Evolutionary conservation across 2,888 invertebrate genomes (phyloP), one percentile per base, ranked within the genome.

Genomic region (Hemaris fuciformis): DNA sequence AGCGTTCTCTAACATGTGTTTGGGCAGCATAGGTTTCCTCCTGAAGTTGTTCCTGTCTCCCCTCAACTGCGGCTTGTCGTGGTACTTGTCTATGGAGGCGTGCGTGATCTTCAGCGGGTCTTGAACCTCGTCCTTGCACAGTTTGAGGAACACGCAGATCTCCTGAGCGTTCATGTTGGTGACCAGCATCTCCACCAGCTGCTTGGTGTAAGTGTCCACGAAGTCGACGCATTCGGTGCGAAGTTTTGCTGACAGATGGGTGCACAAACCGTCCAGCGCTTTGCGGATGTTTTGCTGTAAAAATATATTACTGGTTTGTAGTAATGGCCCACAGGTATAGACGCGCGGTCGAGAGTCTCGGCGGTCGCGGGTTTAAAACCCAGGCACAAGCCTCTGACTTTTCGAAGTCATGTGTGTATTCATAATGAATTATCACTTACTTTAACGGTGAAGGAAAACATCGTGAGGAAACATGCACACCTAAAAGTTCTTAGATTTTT

Each of bases 171-270:
- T 72, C 72, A 97, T 94, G 77, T 98, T 95, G 15, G 96, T 95
- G 1, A 96, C 84, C 13, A 98, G 80, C 95, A 96, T 95, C 71
- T 97, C 96, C 7, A 97, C 89, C 25, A 98, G 88, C 77, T 96
- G 95, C 57, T 95, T 93, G 7, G 96, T 94, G 85, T 98, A 98
- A 0, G 94, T 93, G 68, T 96, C 93, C 0, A 98, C 96, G 71
- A 98, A 96, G 74, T 95, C 94, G 0, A 93, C 86, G 80, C 98
- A 98, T 83, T 97, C 94, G 0, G 85, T 80, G 22, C 88, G 91
- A 8, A 97, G 85, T 66, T 94, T 94, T 0, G 85, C 81, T 0
- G 96, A 95, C 31, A 98, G 89, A 76, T 95, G 94, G 3, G 75
- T 80, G 88, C 98, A 98, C 0, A 98, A 92, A 64, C 93, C 93